Conservation (phyloP, 2,113 vertebrate species). For the Halcyon malimbica region DNA sequence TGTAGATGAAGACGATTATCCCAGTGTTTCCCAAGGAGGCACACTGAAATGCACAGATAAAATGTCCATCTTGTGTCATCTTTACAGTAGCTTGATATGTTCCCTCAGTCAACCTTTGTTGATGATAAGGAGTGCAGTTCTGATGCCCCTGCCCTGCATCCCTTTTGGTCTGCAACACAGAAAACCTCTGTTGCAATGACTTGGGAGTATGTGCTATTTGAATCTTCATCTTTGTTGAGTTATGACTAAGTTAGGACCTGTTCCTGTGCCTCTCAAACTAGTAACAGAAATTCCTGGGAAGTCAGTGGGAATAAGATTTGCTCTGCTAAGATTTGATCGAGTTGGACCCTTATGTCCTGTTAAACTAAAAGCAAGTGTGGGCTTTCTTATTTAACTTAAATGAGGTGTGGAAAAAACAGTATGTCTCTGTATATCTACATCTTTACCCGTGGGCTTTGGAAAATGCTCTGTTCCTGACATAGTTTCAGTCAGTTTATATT, state of each 20-base stretch:
- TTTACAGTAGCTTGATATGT: not conserved
- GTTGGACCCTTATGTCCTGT: not conserved
- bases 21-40: not conserved
- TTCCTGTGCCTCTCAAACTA: not conserved
- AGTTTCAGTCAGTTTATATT: not conserved
- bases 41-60: not conserved
- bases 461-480: not conserved
- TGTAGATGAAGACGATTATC: not conserved
- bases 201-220: not conserved
- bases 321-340: not conserved
- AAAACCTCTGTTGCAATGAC: not conserved
- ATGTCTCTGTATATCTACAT: not conserved
- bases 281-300: not conserved
- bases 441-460: not conserved
- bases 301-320: not conserved
- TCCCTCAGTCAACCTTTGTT: not conserved
- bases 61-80: not conserved
- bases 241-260: not conserved
- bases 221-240: not conserved
- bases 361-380: not conserved
- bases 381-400: not conserved
- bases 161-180: not conserved
- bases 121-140: not conserved
- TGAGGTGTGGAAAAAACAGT: not conserved
- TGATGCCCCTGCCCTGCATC: not conserved